These are phyloP conservation scores for Listronotus bonariensis DNA, from an alignment of 1,140 invertebrate species.

Conservation along the genomic window DNA sequence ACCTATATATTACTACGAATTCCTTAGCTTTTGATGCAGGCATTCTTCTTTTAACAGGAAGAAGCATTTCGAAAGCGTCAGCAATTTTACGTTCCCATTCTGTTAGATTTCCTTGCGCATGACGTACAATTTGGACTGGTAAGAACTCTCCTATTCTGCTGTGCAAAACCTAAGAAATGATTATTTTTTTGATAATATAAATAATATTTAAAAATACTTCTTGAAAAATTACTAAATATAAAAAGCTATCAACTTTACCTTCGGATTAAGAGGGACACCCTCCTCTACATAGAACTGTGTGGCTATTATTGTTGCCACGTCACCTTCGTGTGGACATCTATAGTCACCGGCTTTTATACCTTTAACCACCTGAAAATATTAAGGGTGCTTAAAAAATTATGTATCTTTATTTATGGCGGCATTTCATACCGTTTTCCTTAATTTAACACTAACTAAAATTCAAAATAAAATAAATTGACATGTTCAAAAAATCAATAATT, in stretches of 20 bases:
- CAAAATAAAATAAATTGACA: too few relatives aligned
- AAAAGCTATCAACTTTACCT: too few relatives aligned
- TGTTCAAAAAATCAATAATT: too few relatives aligned
- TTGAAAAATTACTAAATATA: too few relatives aligned
- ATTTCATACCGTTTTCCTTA: too few relatives aligned
- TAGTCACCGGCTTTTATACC: slow-evolving; percentile 91
- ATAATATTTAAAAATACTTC: too few relatives aligned
- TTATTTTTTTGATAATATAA: too few relatives aligned
- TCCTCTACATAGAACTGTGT: slow-evolving; percentile 89
- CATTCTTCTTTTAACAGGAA: slow-evolving; percentile 62
- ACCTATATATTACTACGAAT: slow-evolving; percentile 78
- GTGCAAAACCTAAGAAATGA: slow-evolving; percentile 62
- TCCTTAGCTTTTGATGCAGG: slow-evolving; percentile 70
- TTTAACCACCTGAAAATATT: slow-evolving; percentile 62
- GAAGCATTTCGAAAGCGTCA: slow-evolving; percentile 62
- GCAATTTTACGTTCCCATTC: slow-evolving; percentile 76
- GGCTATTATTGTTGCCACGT: slow-evolving; percentile 84
- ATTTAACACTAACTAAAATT: too few relatives aligned
- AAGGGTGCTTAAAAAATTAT: too few relatives aligned
- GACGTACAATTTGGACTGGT: slow-evolving; percentile 76
- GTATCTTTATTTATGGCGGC: too few relatives aligned
- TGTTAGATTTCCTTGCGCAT: slow-evolving; percentile 63
- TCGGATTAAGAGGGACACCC: slow-evolving; percentile 65
- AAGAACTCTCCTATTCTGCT: slow-evolving; percentile 79
- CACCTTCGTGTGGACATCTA: slow-evolving; percentile 78